Evolutionary conservation across 2,797 vertebrate species (phyloP).

Genomic region (Sandelia bainsii): DNA sequence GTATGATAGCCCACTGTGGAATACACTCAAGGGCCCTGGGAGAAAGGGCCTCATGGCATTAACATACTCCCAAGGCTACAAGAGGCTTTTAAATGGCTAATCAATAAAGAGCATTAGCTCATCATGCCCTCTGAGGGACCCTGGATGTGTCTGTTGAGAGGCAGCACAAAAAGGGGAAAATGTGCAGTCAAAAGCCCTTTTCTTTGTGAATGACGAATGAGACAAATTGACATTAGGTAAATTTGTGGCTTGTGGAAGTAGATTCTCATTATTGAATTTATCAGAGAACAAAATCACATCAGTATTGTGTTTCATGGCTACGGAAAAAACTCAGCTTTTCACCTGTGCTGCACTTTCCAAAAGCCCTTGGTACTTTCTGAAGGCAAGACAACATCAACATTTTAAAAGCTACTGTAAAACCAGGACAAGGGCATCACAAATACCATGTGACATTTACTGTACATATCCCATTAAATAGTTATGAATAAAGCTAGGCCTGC

Average conservation of each 20-base stretch:
- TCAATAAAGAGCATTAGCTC: slow-evolving; percentile 86
- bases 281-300: background rate
- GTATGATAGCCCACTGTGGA: slow-evolving; percentile 85
- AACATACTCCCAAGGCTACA: slow-evolving; percentile 85
- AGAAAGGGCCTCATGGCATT: slow-evolving; percentile 79
- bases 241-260: slow-evolving; percentile 25
- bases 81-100: slow-evolving; percentile 85
- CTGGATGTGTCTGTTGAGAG: slow-evolving; percentile 72
- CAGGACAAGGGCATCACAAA: slow-evolving; percentile 81
- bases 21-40: slow-evolving; percentile 78
- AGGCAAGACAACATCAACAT: slow-evolving; percentile 61
- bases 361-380: slow-evolving; percentile 36
- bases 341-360: slow-evolving; percentile 16
- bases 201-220: slow-evolving; percentile 65
- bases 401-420: slow-evolving; percentile 74
- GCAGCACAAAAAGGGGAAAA: slow-evolving; percentile 50
- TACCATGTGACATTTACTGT: slow-evolving; percentile 82
- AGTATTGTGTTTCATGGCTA: background rate
- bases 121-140: slow-evolving; percentile 77
- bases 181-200: slow-evolving; percentile 46
- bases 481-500: slow-evolving; percentile 73
- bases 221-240: slow-evolving; percentile 45
- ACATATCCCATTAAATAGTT: slow-evolving; percentile 73
- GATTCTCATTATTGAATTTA: slow-evolving; percentile 14
- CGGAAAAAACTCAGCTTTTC: background rate